phyloP scores from a whole-genome alignment of 2,113 vertebrate species.

The Urocynchramus pylzowi region DNA sequence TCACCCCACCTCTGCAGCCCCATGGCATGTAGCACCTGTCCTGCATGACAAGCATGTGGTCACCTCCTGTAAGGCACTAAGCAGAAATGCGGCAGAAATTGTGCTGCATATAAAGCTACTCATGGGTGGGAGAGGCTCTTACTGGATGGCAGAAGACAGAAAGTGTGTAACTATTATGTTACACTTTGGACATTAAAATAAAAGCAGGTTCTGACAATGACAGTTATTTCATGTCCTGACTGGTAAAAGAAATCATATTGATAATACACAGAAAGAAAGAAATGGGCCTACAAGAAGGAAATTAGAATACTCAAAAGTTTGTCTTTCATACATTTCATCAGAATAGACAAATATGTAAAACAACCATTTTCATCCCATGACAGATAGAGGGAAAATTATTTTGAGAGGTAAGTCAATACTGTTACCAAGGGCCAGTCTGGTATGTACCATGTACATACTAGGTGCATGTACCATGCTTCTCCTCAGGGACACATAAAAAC shows the following conservation, averaged over 20 bases:
- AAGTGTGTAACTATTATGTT: neutral
- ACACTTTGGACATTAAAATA: neutral
- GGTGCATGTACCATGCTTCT: neutral
- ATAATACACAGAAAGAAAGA: neutral
- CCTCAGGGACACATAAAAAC: neutral
- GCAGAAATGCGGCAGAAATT: slow-evolving; percentile 7
- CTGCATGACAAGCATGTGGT: neutral
- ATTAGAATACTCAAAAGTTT: neutral
- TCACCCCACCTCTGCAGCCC: neutral
- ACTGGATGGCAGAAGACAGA: neutral
- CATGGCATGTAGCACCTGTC: neutral
- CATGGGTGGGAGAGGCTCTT: neutral
- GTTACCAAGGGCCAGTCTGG: neutral
- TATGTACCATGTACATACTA: no score
- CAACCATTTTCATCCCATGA: neutral
- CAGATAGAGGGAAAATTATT: neutral
- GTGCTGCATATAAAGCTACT: neutral
- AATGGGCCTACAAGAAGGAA: neutral
- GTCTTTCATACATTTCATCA: neutral
- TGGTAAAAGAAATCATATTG: neutral
- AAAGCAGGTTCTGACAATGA: neutral
- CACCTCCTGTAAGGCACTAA: neutral
- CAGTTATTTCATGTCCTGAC: neutral
- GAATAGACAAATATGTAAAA: neutral
- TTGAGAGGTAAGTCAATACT: neutral